Evolutionary conservation across 2,113 vertebrate species (phyloP).

Genomic region (Entomyzon cyanotis): DNA sequence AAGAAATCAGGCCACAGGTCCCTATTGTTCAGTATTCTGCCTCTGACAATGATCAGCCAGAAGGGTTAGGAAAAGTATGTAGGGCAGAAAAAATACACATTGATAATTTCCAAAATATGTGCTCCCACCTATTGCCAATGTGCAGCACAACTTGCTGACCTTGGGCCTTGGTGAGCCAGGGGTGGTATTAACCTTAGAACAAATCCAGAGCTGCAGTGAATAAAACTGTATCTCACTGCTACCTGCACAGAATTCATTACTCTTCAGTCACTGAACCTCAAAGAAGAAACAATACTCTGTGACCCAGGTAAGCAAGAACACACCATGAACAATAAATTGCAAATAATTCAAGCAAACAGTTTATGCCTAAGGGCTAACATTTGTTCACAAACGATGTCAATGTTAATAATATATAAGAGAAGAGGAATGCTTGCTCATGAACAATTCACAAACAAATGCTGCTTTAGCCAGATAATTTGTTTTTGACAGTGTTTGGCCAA

Average conservation of each 20-base stretch:
- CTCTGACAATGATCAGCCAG: neutral
- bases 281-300: neutral
- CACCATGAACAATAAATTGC: neutral
- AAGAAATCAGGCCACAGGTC: neutral
- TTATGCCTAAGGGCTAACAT: neutral
- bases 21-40: neutral
- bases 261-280: neutral
- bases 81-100: neutral
- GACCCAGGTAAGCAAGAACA: neutral
- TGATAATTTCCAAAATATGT: neutral
- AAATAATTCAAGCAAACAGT: conserved; percentile 25
- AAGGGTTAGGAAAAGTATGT: neutral
- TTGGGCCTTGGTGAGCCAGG: neutral
- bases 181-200: neutral
- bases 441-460: neutral
- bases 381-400: neutral
- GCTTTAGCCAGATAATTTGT: neutral
- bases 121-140: neutral
- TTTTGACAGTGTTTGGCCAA: neutral
- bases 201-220: neutral
- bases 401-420: neutral
- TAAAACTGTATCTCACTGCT: neutral
- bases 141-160: neutral
- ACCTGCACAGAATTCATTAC: neutral
- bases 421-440: neutral